These are phyloP conservation scores for Trachelus troglodyta DNA, from an alignment of 2,888 invertebrate species.

Conservation along the genomic window DNA sequence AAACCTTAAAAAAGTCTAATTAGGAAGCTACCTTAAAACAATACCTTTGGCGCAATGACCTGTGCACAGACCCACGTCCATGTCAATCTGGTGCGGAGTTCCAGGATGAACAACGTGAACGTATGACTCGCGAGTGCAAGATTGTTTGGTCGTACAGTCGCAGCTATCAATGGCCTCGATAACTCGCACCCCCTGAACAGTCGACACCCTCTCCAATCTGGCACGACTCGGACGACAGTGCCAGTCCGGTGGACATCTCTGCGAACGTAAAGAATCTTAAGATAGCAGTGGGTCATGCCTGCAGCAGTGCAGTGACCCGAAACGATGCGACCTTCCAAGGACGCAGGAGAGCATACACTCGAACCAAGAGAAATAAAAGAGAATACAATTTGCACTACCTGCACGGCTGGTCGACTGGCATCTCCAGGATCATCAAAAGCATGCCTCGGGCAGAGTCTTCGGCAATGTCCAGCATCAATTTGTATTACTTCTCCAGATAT, in stretches of 20 bases:
- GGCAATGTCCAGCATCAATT: slow-evolving; percentile 63
- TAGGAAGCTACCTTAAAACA: background rate
- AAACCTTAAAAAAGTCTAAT: background rate
- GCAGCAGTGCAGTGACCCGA: slow-evolving; percentile 46
- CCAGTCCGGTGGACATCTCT: slow-evolving; percentile 57
- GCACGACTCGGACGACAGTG: slow-evolving; percentile 59
- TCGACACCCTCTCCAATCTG: slow-evolving; percentile 61
- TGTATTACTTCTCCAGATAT: slow-evolving; percentile 61
- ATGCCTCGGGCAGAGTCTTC: slow-evolving; percentile 56
- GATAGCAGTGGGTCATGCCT: slow-evolving; percentile 30
- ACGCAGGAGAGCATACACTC: slow-evolving; percentile 37
- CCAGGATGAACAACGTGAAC: slow-evolving; percentile 59
- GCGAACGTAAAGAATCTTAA: slow-evolving; percentile 13
- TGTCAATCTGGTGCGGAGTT: slow-evolving; percentile 61
- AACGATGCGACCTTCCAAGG: slow-evolving; percentile 53
- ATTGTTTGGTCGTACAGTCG: slow-evolving; percentile 54
- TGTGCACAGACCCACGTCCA: slow-evolving; percentile 64
- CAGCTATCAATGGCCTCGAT: slow-evolving; percentile 62
- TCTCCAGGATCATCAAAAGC: slow-evolving; percentile 60
- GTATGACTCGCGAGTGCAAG: slow-evolving; percentile 58
- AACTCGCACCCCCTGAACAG: slow-evolving; percentile 60
- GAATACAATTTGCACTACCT: slow-evolving; percentile 39
- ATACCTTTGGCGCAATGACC: slow-evolving; percentile 62
- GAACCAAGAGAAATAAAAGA: background rate
- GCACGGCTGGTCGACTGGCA: slow-evolving; percentile 57